Evolutionary conservation across 2,888 invertebrate species (phyloP).

Genomic region (Dynastes grantii): DNA sequence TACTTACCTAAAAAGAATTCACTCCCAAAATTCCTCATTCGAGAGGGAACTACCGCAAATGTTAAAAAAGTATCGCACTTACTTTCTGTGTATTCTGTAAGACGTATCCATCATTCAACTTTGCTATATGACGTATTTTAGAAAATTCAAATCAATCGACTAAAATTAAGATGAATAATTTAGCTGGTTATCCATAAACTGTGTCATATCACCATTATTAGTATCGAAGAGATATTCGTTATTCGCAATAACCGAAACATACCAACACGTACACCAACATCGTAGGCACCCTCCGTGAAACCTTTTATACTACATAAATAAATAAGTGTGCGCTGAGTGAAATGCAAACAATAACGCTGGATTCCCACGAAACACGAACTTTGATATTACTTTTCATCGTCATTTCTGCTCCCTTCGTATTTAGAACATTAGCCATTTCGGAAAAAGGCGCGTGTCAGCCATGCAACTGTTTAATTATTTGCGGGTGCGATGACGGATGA

Average conservation of each 20-base stretch:
- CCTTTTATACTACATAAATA: constrained; percentile 24
- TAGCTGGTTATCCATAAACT: too few species aligned
- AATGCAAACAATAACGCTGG: constrained; percentile 28
- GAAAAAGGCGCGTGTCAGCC: constrained; percentile 39
- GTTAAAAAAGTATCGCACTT: too few species aligned
- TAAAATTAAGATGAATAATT: too few species aligned
- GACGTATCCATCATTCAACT: too few species aligned
- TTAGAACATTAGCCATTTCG: constrained; percentile 37
- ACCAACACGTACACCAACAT: background rate
- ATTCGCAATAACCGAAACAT: constrained; percentile 20
- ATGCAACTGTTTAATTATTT: constrained; percentile 37
- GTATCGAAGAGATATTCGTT: background rate
- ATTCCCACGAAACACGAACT: constrained; percentile 36
- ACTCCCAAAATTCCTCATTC: too few species aligned
- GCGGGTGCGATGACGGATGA: constrained; percentile 35
- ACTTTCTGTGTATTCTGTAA: too few species aligned
- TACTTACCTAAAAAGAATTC: too few species aligned
- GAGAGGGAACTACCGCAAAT: too few species aligned
- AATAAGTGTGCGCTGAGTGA: constrained; percentile 31
- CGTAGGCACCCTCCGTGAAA: background rate
- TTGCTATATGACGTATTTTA: too few species aligned
- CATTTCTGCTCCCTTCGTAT: constrained; percentile 18
- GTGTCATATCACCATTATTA: too few species aligned
- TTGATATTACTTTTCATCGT: constrained; percentile 5
- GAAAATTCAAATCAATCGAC: too few species aligned